These are phyloP conservation scores for Lepus americanus DNA, from an alignment of 2,113 vertebrate genomes.

Conservation along the genomic window DNA sequence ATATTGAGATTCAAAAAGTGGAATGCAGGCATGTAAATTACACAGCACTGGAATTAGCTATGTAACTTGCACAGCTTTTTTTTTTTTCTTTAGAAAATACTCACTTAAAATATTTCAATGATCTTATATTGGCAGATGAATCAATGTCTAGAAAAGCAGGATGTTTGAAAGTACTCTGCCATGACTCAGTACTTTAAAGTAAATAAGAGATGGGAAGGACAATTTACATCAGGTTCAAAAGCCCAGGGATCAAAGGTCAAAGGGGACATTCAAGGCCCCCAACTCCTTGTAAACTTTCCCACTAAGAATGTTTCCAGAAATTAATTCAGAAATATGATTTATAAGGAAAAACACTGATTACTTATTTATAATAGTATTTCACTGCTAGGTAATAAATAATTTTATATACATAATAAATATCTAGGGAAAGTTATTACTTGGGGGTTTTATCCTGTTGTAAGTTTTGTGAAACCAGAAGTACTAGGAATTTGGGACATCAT, in stretches of 20 bases:
- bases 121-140: constrained; percentile 82
- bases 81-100: not conserved
- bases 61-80: not conserved
- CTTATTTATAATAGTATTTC: not conserved
- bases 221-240: constrained; percentile 68
- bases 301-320: constrained; percentile 51
- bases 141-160: constrained; percentile 78
- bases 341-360: not conserved
- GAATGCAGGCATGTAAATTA: not conserved
- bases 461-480: constrained; percentile 11
- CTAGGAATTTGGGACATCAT: not conserved
- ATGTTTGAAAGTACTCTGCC: constrained; percentile 76
- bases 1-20: constrained; percentile 42
- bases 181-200: constrained; percentile 73
- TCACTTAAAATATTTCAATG: constrained; percentile 54
- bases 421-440: constrained; percentile 23
- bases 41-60: not conserved
- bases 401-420: not conserved
- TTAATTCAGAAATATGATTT: constrained; percentile 39
- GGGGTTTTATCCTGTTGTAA: not conserved
- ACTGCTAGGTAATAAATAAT: constrained; percentile 36
- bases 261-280: constrained; percentile 17
- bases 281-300: constrained; percentile 73
- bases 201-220: constrained; percentile 72
- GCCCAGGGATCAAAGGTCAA: constrained; percentile 51